Evolutionary conservation across 2,113 vertebrate genomes (phyloP), one percentile per base, ranked within the genome.

Genomic region (Patagioenas fasciata): DNA sequence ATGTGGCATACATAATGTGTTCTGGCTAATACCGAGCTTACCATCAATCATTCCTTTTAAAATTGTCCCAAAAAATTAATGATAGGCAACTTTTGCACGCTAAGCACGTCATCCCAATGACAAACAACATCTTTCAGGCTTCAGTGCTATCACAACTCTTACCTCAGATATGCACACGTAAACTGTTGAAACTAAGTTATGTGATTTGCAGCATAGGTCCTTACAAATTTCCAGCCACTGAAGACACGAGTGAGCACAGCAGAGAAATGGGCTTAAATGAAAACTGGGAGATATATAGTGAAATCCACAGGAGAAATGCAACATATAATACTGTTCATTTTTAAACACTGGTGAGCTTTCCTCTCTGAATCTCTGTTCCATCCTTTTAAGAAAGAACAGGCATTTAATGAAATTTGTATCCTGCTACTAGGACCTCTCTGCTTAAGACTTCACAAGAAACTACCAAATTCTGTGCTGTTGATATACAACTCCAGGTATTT

Each of bases 41-140:
- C 42, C 64, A 96, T 93, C 79, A 85, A 93, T 95, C 91, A 85
- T 28, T 56, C 51, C 32, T 40, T 88, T 70, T 65, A 34, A 96
- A 89, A 89, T 51, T 66, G 71, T 75, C 80, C 82, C 64, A 57
- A 88, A 47, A 94, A 90, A 83, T 89, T 88, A 93, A 91, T 78
- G 75, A 88, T 44, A 38, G 79, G 60, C 50, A 77, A 34, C 58
- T 78, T 75, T 29, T 95, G 26, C 36, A 82, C 81, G 70, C 58
- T 50, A 73, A 82, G 61, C 47, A 69, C 8, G 9, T 80, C 2
- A 4, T 58, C 32, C 47, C 70, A 79, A 62, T 78, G 92, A 88
- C 71, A 94, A 93, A 73, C 47, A 80, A 38, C 16, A 61, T 70
- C 47, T 77, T 50, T 74, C 89, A 94, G 50, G 67, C 26, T 58